Evolutionary conservation across 2,888 invertebrate species (phyloP).

Genomic region (Tinea trinotella): DNA sequence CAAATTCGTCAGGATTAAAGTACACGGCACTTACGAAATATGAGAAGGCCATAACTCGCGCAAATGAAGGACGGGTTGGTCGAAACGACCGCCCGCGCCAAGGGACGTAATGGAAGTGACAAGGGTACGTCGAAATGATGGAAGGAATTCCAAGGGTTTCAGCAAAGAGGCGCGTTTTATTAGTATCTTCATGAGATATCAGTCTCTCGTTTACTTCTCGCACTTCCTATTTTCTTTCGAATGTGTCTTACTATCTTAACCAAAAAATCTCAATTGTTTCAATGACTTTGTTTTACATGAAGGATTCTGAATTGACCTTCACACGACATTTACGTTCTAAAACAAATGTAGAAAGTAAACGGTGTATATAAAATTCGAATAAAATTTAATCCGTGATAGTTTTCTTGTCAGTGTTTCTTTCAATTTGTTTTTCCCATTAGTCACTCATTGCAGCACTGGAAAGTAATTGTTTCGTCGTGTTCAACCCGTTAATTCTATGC

Average conservation of each 20-base stretch:
- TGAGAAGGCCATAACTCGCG: slow-evolving; percentile 55
- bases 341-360: not conserved
- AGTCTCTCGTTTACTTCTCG: slow-evolving; percentile 33
- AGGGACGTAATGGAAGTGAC: slow-evolving; percentile 64
- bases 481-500: slow-evolving; percentile 46
- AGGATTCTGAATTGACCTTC: not conserved
- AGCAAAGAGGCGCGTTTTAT: slow-evolving; percentile 52
- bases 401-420: not conserved
- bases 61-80: slow-evolving; percentile 59
- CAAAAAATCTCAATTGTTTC: slow-evolving; percentile 7
- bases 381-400: not conserved
- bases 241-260: slow-evolving; percentile 14
- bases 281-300: slow-evolving; percentile 3
- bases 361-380: not conserved
- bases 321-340: not conserved
- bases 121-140: slow-evolving; percentile 64
- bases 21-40: slow-evolving; percentile 54
- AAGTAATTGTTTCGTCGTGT: slow-evolving; percentile 49
- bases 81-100: slow-evolving; percentile 45
- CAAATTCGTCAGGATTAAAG: slow-evolving; percentile 37
- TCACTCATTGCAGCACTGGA: slow-evolving; percentile 25
- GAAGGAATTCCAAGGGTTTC: slow-evolving; percentile 55
- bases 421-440: slow-evolving; percentile 20
- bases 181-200: slow-evolving; percentile 46
- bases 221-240: slow-evolving; percentile 17